Base-by-base conservation (phyloP, 2,888 invertebrate species). In the Tethea ocularis region DNA sequence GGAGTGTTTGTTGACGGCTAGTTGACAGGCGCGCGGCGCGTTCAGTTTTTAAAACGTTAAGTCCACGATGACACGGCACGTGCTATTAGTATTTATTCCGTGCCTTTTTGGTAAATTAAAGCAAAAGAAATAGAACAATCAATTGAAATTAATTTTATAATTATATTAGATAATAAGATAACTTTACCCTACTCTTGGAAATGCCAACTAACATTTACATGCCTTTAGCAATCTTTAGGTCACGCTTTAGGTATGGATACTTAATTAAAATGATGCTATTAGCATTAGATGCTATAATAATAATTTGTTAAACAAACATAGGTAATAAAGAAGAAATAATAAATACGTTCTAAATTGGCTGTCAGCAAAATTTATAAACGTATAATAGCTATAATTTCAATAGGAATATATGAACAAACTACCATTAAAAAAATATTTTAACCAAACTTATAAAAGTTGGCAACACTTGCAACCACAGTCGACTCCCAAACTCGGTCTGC, bases 21-120 rank as follows among this genome's bases (percentile, higher is more conserved):
- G 80, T 81, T n/a, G 86, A 83, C 84, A 85, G 83, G 76, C 81
- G 77, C 75, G 67, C 64, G 68, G 58, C 65, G 58, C 56, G 67
- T 63, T 66, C 63, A 46, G 51, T 56, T 61, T 57, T 67, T 62
- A 64, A 73, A 64, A 72, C 81, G 85, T 83, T 84, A 85, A 86
- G 83, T 82, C 82, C 72, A 70, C 74, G 77, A 77, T 80, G 86
- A 83, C 83, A 78, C 71, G 81, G 75, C 84, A 87, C 80, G 83
- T 82, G 76, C 77, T 69, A 74, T 76, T 71, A 74, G 77, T 26
- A 56, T 24, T 33, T 54, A 36, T 54, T 33, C 22, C 8, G 26
- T 52, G 22, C 13, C 33, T 26, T 26, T 33, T 15, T 33, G 13
- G n/a, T 17, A 36, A 29, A 54, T 11, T 20, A 54, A 29, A 20